Percentiles rank a stretch among this genome's conserved stretches.
Evolutionary conservation across 1,140 invertebrate species (phyloP).

Genomic region (Drosophila nannoptera): DNA sequence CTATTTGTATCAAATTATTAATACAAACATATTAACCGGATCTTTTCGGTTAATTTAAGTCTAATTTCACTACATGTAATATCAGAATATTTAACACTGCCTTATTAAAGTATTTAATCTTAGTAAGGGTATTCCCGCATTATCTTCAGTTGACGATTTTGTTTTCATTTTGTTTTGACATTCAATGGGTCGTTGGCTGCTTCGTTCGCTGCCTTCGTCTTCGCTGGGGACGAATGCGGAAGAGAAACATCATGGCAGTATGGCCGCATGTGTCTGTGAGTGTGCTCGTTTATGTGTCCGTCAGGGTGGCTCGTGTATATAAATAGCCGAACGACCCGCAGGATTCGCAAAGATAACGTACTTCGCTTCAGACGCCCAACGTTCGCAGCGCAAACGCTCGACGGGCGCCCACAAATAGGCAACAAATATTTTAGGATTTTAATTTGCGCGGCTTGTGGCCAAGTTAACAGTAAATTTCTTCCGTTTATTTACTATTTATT

Average conservation of each 20-base stretch:
- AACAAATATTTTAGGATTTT: constrained; percentile 15
- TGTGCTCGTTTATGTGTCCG: constrained; percentile 8
- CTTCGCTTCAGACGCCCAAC: constrained; percentile 38
- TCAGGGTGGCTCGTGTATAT: constrained; percentile 40
- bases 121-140: constrained; percentile 4
- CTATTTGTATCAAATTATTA: not conserved
- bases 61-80: too few relatives aligned
- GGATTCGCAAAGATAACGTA: constrained; percentile 57
- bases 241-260: constrained; percentile 16
- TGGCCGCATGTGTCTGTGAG: constrained; percentile 2
- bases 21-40: too few relatives aligned
- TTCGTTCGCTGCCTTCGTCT: constrained; percentile 21
- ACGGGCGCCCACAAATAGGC: constrained; percentile 38
- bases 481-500: not conserved
- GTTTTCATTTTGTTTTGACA: constrained; percentile 53
- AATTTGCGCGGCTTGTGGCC: constrained; percentile 26
- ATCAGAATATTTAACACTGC: too few relatives aligned
- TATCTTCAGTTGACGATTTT: not conserved
- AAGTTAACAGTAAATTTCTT: not conserved
- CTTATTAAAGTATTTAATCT: not conserved
- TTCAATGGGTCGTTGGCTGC: constrained; percentile 50
- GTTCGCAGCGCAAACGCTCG: constrained; percentile 27
- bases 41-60: too few relatives aligned
- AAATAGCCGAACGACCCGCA: constrained; percentile 59
- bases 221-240: constrained; percentile 46